Evolutionary conservation across 2,888 invertebrate species (phyloP).

Genomic region (Diarsia mendica): DNA sequence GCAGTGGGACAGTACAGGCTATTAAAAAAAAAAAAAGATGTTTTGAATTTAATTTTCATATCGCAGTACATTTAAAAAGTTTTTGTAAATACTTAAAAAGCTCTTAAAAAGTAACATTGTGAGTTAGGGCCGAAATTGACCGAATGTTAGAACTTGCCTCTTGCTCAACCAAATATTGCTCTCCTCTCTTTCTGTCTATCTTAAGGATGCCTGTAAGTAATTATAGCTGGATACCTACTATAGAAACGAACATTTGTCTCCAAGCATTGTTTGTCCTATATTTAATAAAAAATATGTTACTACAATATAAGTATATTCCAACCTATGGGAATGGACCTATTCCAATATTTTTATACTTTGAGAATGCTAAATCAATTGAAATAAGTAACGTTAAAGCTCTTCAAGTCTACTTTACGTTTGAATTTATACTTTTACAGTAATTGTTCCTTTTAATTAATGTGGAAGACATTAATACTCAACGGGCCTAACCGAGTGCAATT

Average conservation of each 20-base stretch:
- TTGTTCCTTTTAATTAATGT: slow-evolving; percentile 22
- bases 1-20: no score
- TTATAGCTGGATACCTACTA: background rate
- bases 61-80: background rate
- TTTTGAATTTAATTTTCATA: slow-evolving; percentile 1
- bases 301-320: background rate
- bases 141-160: background rate
- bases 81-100: background rate
- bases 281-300: background rate
- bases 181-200: background rate
- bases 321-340: no score
- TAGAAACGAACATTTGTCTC: background rate
- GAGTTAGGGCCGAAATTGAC: no score
- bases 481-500: slow-evolving; percentile 9
- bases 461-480: slow-evolving; percentile 8
- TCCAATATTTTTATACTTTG: background rate
- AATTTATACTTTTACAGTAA: background rate
- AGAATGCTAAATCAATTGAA: background rate
- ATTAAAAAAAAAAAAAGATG: no score
- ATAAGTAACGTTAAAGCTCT: background rate
- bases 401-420: background rate
- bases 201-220: background rate
- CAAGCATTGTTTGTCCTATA: background rate
- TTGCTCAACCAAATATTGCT: background rate
- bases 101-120: background rate